Evolutionary conservation across 2,113 vertebrate genomes (phyloP).

Genomic region (Anser cygnoides): DNA sequence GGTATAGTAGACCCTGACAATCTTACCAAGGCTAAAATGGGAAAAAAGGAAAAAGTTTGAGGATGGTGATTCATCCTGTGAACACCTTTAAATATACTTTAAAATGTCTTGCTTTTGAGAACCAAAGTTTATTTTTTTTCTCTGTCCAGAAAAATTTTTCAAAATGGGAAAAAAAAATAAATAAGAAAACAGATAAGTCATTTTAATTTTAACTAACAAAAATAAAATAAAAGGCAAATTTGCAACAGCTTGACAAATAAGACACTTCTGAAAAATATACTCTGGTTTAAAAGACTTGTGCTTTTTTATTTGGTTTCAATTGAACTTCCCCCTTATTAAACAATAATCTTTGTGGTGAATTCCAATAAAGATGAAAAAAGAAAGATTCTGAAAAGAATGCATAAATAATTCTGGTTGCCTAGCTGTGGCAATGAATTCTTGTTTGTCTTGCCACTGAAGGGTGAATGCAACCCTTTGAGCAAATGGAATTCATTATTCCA

Average conservation of each 20-base stretch:
- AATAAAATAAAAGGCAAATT: neutral
- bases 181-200: neutral
- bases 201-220: neutral
- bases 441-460: slow-evolving; percentile 61
- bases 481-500: slow-evolving; percentile 66
- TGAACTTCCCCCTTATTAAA: slow-evolving; percentile 58
- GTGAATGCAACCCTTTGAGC: slow-evolving; percentile 63
- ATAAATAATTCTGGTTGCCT: slow-evolving; percentile 61
- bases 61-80: neutral
- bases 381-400: slow-evolving; percentile 43
- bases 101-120: neutral
- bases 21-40: neutral
- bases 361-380: slow-evolving; percentile 31
- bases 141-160: neutral
- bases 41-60: neutral
- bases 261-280: slow-evolving; percentile 30
- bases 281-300: slow-evolving; percentile 26
- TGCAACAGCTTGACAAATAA: slow-evolving; percentile 4
- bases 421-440: slow-evolving; percentile 66
- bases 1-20: neutral
- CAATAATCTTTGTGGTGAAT: slow-evolving; percentile 41
- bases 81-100: neutral
- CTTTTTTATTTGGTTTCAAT: slow-evolving; percentile 23
- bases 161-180: neutral
- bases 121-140: neutral